phyloP scores from a whole-genome alignment of 2,888 invertebrate species.

The Erebia aethiops region DNA sequence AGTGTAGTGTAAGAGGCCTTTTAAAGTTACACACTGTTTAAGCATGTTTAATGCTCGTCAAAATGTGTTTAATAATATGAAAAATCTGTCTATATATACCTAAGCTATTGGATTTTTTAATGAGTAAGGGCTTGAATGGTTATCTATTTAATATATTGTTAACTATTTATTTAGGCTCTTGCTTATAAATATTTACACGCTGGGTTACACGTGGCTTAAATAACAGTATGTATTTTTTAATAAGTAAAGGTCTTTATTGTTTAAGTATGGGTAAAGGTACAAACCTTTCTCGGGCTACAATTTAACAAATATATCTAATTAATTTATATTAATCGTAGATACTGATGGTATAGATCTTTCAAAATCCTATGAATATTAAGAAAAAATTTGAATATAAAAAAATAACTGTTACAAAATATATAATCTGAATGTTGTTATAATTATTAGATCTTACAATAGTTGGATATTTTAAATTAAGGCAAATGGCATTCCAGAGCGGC shows the following conservation, averaged over 20 bases:
- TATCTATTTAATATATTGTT: slow-evolving; percentile 4
- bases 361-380: background rate
- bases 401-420: background rate
- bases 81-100: no score
- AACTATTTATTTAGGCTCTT: slow-evolving; percentile 12
- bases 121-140: background rate
- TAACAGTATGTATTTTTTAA: no score
- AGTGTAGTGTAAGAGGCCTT: no score
- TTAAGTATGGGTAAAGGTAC: background rate
- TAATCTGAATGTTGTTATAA: slow-evolving; percentile 20
- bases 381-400: background rate
- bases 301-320: background rate
- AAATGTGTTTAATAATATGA: no score
- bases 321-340: background rate
- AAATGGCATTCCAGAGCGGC: slow-evolving; percentile 22
- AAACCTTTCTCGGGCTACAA: background rate
- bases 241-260: background rate
- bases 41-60: no score
- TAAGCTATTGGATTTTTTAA: no score
- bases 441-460: background rate
- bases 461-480: slow-evolving; percentile 12
- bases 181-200: no score
- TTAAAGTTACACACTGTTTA: no score
- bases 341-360: background rate
- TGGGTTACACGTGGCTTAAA: no score